Conservation (phyloP, 1,140 invertebrate genomes). For the Vollenhovia emeryi region DNA sequence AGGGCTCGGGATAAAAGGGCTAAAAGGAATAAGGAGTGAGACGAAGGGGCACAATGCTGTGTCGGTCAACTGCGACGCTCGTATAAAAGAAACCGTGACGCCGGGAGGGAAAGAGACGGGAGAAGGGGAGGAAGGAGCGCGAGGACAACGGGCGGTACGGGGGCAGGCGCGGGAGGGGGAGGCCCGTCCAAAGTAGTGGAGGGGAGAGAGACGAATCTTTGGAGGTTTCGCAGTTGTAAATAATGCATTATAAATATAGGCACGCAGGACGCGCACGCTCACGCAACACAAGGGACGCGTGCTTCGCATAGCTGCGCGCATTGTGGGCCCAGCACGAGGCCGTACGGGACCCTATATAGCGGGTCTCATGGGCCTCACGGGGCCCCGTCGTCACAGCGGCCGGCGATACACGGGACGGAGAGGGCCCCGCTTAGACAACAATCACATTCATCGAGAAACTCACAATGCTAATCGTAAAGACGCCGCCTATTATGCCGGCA, state of each 20-base stretch:
- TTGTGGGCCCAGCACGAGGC: conserved; percentile 82
- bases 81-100: conserved; percentile 58
- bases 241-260: conserved; percentile 85
- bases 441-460: conserved; percentile 84
- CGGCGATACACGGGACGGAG: conserved; percentile 73
- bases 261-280: conserved; percentile 78
- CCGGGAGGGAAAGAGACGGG: conserved; percentile 26
- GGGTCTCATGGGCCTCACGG: conserved; percentile 51
- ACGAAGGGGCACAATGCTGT: conserved; percentile 55
- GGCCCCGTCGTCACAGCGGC: conserved; percentile 65
- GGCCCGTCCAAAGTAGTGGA: neutral
- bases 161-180: conserved; percentile 17
- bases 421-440: conserved; percentile 82
- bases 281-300: conserved; percentile 82
- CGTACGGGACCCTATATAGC: conserved; percentile 69
- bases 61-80: conserved; percentile 61
- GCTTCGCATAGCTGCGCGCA: conserved; percentile 84
- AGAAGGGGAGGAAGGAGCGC: neutral
- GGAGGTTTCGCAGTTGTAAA: conserved; percentile 81
- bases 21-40: conserved; percentile 50
- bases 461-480: conserved; percentile 86
- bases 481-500: conserved; percentile 84
- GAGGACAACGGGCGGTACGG: neutral
- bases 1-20: conserved; percentile 41
- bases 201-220: conserved; percentile 59